Base-by-base conservation (phyloP, 2,888 invertebrate genomes). In the Blomia tropicalis region DNA sequence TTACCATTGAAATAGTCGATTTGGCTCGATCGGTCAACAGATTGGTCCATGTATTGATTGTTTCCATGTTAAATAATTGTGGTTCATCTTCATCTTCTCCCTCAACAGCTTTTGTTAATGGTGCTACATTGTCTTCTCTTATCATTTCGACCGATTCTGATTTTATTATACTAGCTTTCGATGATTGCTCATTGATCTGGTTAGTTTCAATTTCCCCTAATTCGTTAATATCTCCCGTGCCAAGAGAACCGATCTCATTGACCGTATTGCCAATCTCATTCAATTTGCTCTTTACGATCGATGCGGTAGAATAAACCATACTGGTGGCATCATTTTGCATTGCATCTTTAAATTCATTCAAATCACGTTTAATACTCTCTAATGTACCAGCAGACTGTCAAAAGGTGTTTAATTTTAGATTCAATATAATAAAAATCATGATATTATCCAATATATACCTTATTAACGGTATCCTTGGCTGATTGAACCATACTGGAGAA, bases 311-410 rank as follows among this genome's bases (percentile, higher is more conserved):
- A 65, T 76, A 78, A 68, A 82, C 79, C 22, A 83, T 81, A 70
- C 79, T 80, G 66, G 78, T 80, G 5, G 84, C 83, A 73, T 84
- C 84, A 67, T 79, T 79, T 72, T 82, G 82, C 2, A 85, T 83
- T 7, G 81, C 83, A 59, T 79, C 79, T 17, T 83, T 82, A 68
- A 85, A 81, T 73, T 85, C 85, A 70, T 82, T 83, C 68, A 85
- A 74, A 72, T 85, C 85, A 70, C 82, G 82, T 72, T 82, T 83
- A 66, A 85, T 83, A 77, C 83, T 84, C 64, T 83, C 82, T 69
- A 83, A 78, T 2, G 84, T 84, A 25, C 29, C 51, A 14, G 51
- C 51, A 14, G 56, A 30, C 29, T 4, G 14, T 51, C 7, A 7
- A 4, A 7, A 25, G n/a, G n/a, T n/a, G n/a, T n/a, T n/a, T n/a